phyloP scores from a whole-genome alignment of 2,113 vertebrate species.

The Cricetomys ansorgei region DNA sequence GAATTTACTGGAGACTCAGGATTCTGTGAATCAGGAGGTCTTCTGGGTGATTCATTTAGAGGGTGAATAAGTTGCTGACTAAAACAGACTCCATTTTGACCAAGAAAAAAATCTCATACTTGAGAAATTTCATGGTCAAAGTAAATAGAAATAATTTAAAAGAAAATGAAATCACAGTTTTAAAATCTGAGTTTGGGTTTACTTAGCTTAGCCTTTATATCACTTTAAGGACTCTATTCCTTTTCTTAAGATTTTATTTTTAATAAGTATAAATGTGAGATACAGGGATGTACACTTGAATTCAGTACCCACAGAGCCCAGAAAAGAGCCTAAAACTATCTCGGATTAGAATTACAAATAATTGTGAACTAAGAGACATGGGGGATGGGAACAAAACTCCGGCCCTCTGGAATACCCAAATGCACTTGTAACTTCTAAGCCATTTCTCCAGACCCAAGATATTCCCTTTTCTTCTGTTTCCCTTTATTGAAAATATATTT shows the following conservation, averaged over 20 bases:
- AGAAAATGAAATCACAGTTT: background rate
- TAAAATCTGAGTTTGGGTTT: background rate
- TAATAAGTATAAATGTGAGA: background rate
- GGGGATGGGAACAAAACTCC: too few species aligned
- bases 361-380: background rate
- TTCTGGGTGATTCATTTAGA: background rate
- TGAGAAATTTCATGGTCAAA: background rate
- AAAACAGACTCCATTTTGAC: background rate
- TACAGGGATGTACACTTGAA: background rate
- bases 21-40: background rate
- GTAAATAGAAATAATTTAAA: background rate
- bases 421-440: too few species aligned
- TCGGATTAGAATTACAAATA: background rate
- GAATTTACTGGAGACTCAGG: background rate
- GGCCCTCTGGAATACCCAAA: too few species aligned
- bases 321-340: background rate
- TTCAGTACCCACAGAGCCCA: background rate
- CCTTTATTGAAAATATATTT: background rate
- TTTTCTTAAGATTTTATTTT: background rate
- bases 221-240: background rate
- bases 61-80: background rate
- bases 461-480: background rate
- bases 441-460: background rate
- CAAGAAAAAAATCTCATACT: background rate
- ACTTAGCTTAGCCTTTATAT: background rate